Evolutionary conservation across 2,888 invertebrate genomes (phyloP), one percentile per base, ranked within the genome.

Genomic region (Thyatira batis): DNA sequence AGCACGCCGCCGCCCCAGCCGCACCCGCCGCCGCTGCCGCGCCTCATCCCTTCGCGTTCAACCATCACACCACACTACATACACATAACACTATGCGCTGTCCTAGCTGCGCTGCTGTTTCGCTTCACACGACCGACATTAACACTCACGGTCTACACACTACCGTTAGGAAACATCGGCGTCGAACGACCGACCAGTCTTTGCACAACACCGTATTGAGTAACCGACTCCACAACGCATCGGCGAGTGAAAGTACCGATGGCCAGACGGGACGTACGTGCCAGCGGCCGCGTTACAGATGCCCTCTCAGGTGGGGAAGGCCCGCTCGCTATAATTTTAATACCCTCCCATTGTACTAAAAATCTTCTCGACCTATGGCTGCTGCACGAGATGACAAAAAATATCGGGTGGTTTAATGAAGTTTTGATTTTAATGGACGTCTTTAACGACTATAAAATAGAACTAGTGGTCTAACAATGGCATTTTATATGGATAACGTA

Each of bases 1-100:
- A 91, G 80, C 63, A 89, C 78, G 54, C 91, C 92, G 58, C 90
- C 88, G 63, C 91, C 89, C 85, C 92, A 89, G 73, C 89, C 83
- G 62, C 89, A 88, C 62, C 89, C 87, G 46, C 84, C 82, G 55
- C 84, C 82, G 73, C 89, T 81, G 61, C 89, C 89, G 57, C 90
- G 87, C 61, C 90, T 73, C 84, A 85, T 84, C n/a, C 84, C 85
- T 53, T 87, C 89, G 44, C 88, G 80, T 68, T 86, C 88, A 77
- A 90, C 89, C 87, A 88, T 89, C 85, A 88, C 85, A 74, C 70
- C 63, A 75, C 80, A 69, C 68, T 62, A 65, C 69, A 78, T 69
- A 65, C 83, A 86, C 87, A 84, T 84, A 71, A 84, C 85, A 82
- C 74, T 69, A 69, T 61, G 53, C 62, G 66, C 69, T 64, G 63